Percentiles rank a stretch among this genome's conserved stretches.
These are phyloP conservation scores for Neogobius melanostomus DNA, from an alignment of 2,113 vertebrate species.

Conservation along the genomic window DNA sequence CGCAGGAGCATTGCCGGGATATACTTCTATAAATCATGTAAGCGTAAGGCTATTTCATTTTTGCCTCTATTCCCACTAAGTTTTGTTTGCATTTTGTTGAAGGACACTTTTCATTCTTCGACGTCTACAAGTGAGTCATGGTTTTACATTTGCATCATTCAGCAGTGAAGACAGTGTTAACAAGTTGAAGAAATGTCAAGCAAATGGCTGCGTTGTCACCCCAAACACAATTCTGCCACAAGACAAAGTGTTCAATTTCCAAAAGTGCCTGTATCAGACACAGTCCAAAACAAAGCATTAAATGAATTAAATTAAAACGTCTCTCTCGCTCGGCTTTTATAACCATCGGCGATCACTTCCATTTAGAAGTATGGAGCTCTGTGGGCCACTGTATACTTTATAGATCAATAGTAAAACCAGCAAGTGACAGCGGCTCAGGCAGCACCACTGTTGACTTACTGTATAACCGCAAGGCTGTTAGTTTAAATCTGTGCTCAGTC, in stretches of 20 bases:
- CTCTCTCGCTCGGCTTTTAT: conserved; percentile 26
- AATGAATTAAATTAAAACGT: conserved; percentile 37
- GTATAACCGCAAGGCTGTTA: too few relatives aligned
- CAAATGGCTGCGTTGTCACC: conserved; percentile 30
- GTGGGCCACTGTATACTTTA: neutral
- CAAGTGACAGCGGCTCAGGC: too few relatives aligned
- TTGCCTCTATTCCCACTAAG: neutral
- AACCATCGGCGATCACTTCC: conserved; percentile 15
- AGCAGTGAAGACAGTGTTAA: conserved; percentile 4
- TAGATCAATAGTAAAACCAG: neutral
- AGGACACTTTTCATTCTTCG: neutral
- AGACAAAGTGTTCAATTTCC: conserved; percentile 56
- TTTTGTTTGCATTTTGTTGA: neutral
- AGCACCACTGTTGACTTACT: too few relatives aligned
- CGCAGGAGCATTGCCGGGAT: too few relatives aligned
- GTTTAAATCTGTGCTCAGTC: too few relatives aligned
- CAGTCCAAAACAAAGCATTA: conserved; percentile 53
- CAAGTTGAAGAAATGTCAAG: conserved; percentile 25
- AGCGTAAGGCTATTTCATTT: neutral
- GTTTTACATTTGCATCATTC: neutral
- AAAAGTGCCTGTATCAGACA: conserved; percentile 52
- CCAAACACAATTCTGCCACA: conserved; percentile 30
- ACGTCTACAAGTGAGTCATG: neutral
- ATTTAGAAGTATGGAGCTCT: conserved; percentile 14
- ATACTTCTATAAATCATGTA: neutral